phyloP scores from a whole-genome alignment of 35 echinoderm and acorn worm genomes.

The Heliocidaris erythrogramma region DNA sequence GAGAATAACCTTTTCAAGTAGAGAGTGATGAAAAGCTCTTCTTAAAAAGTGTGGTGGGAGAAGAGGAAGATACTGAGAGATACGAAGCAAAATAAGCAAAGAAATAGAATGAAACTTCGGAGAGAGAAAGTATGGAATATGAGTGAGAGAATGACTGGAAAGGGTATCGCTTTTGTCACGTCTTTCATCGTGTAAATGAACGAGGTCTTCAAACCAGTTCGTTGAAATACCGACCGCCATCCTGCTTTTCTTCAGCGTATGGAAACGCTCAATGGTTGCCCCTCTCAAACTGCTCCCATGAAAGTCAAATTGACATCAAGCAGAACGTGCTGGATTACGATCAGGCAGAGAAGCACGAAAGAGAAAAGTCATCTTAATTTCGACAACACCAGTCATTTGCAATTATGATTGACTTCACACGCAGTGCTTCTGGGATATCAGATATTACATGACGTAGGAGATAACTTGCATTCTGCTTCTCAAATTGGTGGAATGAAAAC shows the following conservation, averaged over 20 bases:
- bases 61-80: background rate
- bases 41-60: background rate
- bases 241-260: background rate
- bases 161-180: background rate
- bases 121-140: background rate
- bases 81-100: conserved; percentile 5
- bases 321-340: background rate
- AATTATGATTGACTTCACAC: background rate
- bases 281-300: background rate
- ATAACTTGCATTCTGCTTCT: background rate
- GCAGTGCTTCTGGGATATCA: background rate
- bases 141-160: background rate
- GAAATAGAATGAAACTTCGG: background rate
- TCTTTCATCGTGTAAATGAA: conserved; percentile 18
- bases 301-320: conserved; percentile 12
- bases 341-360: conserved; percentile 1
- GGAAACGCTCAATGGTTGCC: background rate
- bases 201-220: background rate
- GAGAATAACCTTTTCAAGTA: conserved; percentile 11
- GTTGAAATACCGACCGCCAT: conserved; percentile 8
- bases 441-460: background rate
- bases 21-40: background rate
- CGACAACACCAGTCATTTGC: background rate
- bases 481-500: background rate
- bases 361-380: background rate